Evolutionary conservation across 2,797 vertebrate species (phyloP).

Genomic region (Poeciliopsis presidionis): DNA sequence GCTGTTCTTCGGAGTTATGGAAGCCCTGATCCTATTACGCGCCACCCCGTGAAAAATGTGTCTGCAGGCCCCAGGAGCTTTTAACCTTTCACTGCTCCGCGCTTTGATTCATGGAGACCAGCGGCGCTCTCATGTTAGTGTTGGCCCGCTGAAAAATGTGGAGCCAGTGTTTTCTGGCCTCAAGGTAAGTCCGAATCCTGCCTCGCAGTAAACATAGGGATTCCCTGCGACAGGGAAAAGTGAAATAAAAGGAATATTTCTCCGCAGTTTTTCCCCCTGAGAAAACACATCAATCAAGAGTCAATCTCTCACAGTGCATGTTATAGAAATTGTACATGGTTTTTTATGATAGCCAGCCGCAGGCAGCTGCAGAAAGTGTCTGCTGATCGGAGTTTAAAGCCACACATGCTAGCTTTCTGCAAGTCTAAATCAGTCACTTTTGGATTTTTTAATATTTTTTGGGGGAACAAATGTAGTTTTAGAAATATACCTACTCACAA

Average conservation of each 20-base stretch:
- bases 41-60: conserved; percentile 79
- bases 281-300: background rate
- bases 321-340: conserved; percentile 5
- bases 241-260: background rate
- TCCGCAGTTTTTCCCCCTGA: background rate
- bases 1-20: conserved; percentile 81
- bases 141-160: conserved; percentile 61
- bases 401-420: conserved; percentile 4
- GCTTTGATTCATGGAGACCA: conserved; percentile 73
- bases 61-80: conserved; percentile 79
- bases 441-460: conserved; percentile 1
- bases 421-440: background rate
- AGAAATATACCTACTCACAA: conserved; percentile 10
- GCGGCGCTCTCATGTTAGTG: conserved; percentile 53
- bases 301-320: background rate
- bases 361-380: conserved; percentile 30
- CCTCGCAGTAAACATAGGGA: conserved; percentile 29
- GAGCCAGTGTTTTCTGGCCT: conserved; percentile 38
- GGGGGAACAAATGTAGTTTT: background rate
- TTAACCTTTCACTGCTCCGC: conserved; percentile 81
- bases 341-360: conserved; percentile 11
- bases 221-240: conserved; percentile 27
- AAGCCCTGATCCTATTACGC: conserved; percentile 84
- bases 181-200: conserved; percentile 29
- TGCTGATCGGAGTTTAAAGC: conserved; percentile 3